Conservation (phyloP, 1,140 invertebrate genomes). For the Himalopsyche phryganea region DNA sequence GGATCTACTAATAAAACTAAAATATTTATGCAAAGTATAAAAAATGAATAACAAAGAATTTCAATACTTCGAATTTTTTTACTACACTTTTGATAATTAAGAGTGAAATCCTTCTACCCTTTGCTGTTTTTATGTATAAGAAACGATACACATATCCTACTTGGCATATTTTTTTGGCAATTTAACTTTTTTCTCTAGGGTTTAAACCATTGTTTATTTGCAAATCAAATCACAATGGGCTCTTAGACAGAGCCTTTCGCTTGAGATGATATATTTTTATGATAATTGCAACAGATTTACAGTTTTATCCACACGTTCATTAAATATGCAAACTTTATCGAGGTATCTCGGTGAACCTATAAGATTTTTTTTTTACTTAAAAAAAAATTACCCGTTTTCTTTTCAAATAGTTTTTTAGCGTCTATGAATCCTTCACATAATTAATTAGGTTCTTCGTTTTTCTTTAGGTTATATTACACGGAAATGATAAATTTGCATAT, state of each 20-base stretch:
- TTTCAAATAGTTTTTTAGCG: neutral
- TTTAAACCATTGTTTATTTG: slow-evolving; percentile 24
- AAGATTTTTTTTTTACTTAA: slow-evolving; percentile 21
- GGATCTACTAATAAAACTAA: too few species aligned
- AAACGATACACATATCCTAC: too few species aligned
- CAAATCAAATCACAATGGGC: slow-evolving; percentile 21
- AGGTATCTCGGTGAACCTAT: slow-evolving; percentile 33
- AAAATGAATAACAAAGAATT: too few species aligned
- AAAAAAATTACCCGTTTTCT: slow-evolving; percentile 23
- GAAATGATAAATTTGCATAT: slow-evolving; percentile 18
- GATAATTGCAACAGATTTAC: slow-evolving; percentile 34
- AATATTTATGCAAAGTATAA: too few species aligned
- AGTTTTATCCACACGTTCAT: slow-evolving; percentile 24
- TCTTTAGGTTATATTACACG: slow-evolving; percentile 26
- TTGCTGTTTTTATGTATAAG: slow-evolving; percentile 3
- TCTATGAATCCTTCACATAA: slow-evolving; percentile 31
- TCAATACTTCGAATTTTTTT: slow-evolving; percentile 3
- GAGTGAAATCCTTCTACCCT: slow-evolving; percentile 32
- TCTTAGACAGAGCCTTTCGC: neutral
- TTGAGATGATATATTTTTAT: slow-evolving; percentile 32
- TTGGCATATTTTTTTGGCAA: slow-evolving; percentile 5
- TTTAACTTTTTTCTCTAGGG: too few species aligned
- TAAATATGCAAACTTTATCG: slow-evolving; percentile 19
- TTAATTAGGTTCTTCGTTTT: slow-evolving; percentile 27
- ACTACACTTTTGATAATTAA: slow-evolving; percentile 27